phyloP scores from a whole-genome alignment of 2,888 invertebrate species.

The Laothoe populi region DNA sequence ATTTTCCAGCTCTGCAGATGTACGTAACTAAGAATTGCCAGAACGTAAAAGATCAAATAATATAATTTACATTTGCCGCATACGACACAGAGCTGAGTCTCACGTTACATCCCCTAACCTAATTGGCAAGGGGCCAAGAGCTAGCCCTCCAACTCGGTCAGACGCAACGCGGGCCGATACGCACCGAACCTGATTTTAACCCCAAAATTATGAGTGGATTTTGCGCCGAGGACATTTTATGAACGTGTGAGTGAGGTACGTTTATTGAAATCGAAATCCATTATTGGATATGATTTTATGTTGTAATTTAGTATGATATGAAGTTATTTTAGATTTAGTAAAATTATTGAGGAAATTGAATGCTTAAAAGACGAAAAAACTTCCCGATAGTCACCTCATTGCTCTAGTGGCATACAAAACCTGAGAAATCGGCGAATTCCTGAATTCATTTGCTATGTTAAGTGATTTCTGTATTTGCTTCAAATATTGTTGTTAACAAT shows the following conservation, averaged over 20 bases:
- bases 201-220: slow-evolving; percentile 7
- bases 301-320: neutral
- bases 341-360: no score
- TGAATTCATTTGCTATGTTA: no score
- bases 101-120: slow-evolving; percentile 35
- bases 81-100: neutral
- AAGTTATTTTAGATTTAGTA: no score
- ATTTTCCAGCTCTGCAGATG: neutral
- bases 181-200: slow-evolving; percentile 2
- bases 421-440: no score
- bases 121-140: slow-evolving; percentile 47
- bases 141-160: slow-evolving; percentile 48
- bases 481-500: no score
- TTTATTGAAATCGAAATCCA: neutral
- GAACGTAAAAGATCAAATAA: slow-evolving; percentile 12
- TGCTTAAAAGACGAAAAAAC: no score
- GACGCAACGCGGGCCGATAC: slow-evolving; percentile 30
- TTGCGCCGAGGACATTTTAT: neutral
- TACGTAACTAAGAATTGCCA: neutral
- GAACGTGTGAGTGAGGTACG: neutral
- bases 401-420: no score
- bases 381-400: no score
- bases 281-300: neutral
- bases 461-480: no score
- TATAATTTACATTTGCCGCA: slow-evolving; percentile 21